A percentile compares a stretch with the other conserved stretches of the same genome.
These are phyloP conservation scores for Brienomyrus brachyistius DNA, from an alignment of 2,113 vertebrate species.

Conservation along the genomic window DNA sequence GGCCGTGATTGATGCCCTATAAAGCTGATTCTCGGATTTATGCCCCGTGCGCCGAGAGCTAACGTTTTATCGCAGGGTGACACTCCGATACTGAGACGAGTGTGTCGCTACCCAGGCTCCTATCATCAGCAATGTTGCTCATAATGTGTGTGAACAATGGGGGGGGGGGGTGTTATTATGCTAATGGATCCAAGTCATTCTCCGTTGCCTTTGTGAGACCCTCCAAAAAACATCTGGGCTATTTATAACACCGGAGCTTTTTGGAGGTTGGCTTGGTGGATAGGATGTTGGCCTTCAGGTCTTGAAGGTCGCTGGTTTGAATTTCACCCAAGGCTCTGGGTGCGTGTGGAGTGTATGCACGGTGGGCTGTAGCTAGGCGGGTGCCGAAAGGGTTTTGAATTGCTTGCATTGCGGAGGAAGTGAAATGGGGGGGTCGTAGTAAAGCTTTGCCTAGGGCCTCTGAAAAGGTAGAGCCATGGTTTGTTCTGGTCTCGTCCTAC, in stretches of 20 bases:
- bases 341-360: not conserved
- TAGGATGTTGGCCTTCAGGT: not conserved
- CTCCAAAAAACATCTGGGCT: not conserved
- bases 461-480: not conserved
- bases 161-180: not conserved
- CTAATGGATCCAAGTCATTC: not conserved
- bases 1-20: not conserved
- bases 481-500: not conserved
- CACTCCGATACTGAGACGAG: not conserved
- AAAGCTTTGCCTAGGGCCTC: not conserved
- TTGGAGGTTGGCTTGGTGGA: not conserved
- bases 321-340: not conserved
- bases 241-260: not conserved
- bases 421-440: not conserved
- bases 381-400: not conserved
- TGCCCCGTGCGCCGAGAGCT: not conserved
- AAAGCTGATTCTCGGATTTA: not conserved
- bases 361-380: not conserved
- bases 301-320: not conserved
- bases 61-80: not conserved
- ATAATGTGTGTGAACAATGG: not conserved
- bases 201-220: not conserved
- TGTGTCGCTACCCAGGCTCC: not conserved
- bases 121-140: not conserved
- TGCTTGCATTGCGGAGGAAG: not conserved